A percentile compares a stretch with the other conserved stretches of the same genome.
Evolutionary conservation across 2,888 invertebrate genomes (phyloP).

Genomic region (Cybosia mesomella): DNA sequence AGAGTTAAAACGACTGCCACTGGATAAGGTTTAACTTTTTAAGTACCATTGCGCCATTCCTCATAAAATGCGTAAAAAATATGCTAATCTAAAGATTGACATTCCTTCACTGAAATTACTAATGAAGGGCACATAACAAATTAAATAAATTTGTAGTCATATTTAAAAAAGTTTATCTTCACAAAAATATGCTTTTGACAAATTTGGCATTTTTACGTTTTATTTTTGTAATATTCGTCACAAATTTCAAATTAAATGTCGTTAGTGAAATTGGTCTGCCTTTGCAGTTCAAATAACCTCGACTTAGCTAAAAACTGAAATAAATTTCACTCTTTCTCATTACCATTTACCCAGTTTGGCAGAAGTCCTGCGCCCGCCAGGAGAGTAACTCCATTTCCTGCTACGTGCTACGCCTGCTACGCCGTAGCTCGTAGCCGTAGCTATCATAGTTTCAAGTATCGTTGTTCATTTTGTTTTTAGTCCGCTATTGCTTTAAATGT

Average conservation of each 20-base stretch:
- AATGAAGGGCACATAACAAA: constrained; percentile 4
- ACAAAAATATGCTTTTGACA: not conserved
- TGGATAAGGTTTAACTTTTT: no score
- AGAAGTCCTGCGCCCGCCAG: constrained; percentile 72
- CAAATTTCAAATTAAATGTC: not conserved
- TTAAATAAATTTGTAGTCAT: not conserved
- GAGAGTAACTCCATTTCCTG: constrained; percentile 80
- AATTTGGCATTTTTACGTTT: not conserved
- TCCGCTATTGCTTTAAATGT: constrained; percentile 55
- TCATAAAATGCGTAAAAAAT: not conserved
- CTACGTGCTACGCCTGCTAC: constrained; percentile 80
- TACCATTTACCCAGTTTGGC: constrained; percentile 79
- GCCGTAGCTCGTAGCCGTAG: constrained; percentile 67
- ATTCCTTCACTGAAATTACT: constrained; percentile 1
- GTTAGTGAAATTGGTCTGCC: constrained; percentile 25
- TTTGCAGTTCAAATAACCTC: constrained; percentile 35
- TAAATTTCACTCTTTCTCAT: constrained; percentile 77
- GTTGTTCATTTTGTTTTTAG: constrained; percentile 63
- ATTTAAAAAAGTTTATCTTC: constrained; percentile 2
- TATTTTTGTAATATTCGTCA: not conserved
- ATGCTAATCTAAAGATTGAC: not conserved
- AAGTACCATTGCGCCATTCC: not conserved
- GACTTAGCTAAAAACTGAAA: constrained; percentile 56
- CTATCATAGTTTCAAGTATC: constrained; percentile 69
- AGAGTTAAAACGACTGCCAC: no score